Conservation (phyloP, 2,888 invertebrate genomes). For the Alcis repandata region DNA sequence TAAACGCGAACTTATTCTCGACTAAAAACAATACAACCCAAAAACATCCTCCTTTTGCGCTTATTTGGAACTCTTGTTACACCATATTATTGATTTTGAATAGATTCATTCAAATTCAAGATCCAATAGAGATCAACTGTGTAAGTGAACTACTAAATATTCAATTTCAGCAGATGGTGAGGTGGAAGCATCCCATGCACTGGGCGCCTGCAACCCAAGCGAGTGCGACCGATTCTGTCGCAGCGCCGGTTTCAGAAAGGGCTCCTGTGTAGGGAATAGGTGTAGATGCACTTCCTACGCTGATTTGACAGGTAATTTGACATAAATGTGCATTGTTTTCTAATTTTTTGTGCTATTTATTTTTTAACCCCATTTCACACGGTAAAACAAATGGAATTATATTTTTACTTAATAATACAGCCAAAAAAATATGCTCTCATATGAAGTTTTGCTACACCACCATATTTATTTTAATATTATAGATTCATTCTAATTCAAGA, state of each 20-base stretch:
- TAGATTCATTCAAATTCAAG: slow-evolving; percentile 5
- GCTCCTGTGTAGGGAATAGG: background rate
- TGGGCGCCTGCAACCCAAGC: background rate
- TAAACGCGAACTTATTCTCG: no score
- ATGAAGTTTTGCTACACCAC: background rate
- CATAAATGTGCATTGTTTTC: no score
- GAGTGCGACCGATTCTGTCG: slow-evolving; percentile 4
- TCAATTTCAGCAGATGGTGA: slow-evolving; percentile 29
- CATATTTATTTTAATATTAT: slow-evolving; percentile 7
- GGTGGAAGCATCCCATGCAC: slow-evolving; percentile 1
- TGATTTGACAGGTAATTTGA: background rate
- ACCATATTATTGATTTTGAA: slow-evolving; percentile 8
- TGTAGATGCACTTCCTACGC: background rate
- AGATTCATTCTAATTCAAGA: slow-evolving; percentile 3
- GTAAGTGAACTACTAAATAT: slow-evolving; percentile 16
- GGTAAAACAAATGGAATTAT: no score
- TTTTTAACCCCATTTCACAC: background rate
- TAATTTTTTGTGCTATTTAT: no score
- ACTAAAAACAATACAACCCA: no score
- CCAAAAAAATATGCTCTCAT: background rate
- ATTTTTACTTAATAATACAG: no score
- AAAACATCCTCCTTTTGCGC: no score
- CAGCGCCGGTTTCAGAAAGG: background rate
- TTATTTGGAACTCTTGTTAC: background rate
- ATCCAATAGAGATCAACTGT: background rate